Conservation (phyloP, 2,113 vertebrate species). For the Grus americana region DNA sequence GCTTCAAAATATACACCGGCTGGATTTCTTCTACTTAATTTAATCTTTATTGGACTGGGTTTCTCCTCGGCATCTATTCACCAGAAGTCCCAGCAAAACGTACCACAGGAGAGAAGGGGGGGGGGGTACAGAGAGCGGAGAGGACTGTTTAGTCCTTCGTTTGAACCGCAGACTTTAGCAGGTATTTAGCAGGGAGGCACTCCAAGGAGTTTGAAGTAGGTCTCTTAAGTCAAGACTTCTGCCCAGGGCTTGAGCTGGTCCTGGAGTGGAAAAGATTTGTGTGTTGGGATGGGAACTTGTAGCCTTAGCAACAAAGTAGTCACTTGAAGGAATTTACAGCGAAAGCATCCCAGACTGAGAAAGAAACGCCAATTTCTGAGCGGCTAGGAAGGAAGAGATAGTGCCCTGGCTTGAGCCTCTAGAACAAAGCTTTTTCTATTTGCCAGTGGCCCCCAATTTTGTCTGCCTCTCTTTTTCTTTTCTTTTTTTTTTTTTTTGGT, state of each 20-base stretch:
- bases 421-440: conserved; percentile 45
- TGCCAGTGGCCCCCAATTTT: not conserved
- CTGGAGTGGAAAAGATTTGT: conserved; percentile 36
- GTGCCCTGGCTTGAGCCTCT: not conserved
- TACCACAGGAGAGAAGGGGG: not conserved
- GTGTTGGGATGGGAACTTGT: conserved; percentile 64
- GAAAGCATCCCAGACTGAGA: conserved; percentile 57
- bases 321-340: conserved; percentile 71
- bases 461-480: not conserved
- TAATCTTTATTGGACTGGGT: conserved; percentile 68
- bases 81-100: conserved; percentile 25
- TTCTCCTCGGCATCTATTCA: conserved; percentile 48
- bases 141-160: not conserved
- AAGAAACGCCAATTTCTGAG: conserved; percentile 50
- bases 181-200: not conserved
- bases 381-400: not conserved
- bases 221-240: conserved; percentile 1
- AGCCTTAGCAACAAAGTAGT: conserved; percentile 74
- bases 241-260: conserved; percentile 1
- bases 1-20: conserved; percentile 63
- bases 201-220: conserved; percentile 1
- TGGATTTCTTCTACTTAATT: conserved; percentile 77
- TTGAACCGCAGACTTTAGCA: not conserved
- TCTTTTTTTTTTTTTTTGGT: not conserved
- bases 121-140: not conserved